Conservation (phyloP, 2,888 invertebrate genomes). For the Nomada fabriciana region DNA sequence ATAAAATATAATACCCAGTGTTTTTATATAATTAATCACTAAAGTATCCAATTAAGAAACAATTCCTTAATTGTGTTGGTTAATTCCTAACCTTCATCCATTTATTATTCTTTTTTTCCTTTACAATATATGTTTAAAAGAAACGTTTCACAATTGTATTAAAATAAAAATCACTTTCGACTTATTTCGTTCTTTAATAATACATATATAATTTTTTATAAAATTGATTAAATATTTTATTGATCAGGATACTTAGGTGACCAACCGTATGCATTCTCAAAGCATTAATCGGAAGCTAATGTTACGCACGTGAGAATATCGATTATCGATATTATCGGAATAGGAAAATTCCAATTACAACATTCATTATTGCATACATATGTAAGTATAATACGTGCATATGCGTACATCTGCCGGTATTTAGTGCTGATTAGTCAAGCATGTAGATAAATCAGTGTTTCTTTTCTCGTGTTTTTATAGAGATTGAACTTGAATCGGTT, state of each 20-base stretch:
- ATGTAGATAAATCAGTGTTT: not conserved
- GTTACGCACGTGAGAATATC: slow-evolving; percentile 18
- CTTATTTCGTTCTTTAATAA: too few species aligned
- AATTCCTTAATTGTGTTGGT: too few species aligned
- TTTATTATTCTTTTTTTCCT: too few species aligned
- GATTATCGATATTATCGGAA: slow-evolving; percentile 44
- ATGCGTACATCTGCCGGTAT: not conserved
- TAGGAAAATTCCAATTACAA: slow-evolving; percentile 19
- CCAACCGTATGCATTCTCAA: not conserved
- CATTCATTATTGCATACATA: not conserved
- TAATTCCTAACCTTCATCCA: too few species aligned
- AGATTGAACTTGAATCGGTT: not conserved
- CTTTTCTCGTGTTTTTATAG: not conserved
- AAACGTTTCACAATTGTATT: too few species aligned
- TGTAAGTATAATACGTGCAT: not conserved
- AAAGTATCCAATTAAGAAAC: too few species aligned
- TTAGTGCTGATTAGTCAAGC: not conserved
- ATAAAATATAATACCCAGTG: too few species aligned
- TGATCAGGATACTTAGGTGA: not conserved
- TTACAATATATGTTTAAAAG: too few species aligned
- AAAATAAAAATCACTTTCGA: too few species aligned
- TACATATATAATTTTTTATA: too few species aligned
- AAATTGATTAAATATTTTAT: too few species aligned
- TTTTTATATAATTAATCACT: too few species aligned
- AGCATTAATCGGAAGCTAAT: not conserved